Percentiles rank a stretch among this genome's conserved stretches.
Evolutionary conservation across 2,797 vertebrate genomes (phyloP).

Genomic region (Alosa sapidissima): DNA sequence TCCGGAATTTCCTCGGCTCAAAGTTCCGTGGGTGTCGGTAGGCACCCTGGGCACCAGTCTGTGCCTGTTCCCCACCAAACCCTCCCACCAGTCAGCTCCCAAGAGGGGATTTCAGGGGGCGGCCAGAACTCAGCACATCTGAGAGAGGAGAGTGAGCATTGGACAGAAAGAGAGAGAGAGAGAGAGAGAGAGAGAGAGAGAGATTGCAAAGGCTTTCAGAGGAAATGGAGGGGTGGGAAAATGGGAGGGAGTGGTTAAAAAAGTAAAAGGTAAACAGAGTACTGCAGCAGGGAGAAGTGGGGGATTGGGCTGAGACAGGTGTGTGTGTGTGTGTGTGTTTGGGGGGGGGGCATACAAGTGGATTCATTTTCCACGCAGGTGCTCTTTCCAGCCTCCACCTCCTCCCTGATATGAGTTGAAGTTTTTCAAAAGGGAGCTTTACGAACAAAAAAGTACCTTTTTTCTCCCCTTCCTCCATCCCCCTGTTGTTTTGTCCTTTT

Average conservation of each 20-base stretch:
- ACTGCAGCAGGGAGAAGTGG: not conserved
- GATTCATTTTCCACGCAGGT: not conserved
- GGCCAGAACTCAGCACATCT: slow-evolving; percentile 39
- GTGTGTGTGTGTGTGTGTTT: not conserved
- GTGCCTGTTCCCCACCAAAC: slow-evolving; percentile 59
- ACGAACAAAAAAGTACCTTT: not conserved
- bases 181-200: not conserved
- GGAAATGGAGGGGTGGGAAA: not conserved
- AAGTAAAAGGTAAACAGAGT: slow-evolving; percentile 15
- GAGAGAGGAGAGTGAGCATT: slow-evolving; percentile 39
- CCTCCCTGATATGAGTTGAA: not conserved
- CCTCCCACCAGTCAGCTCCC: slow-evolving; percentile 49
- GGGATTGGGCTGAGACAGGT: not conserved
- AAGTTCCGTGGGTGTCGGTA: slow-evolving; percentile 49
- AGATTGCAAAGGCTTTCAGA: not conserved
- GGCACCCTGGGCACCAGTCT: slow-evolving; percentile 47
- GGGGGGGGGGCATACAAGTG: not conserved
- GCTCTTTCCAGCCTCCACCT: not conserved
- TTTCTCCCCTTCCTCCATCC: not conserved
- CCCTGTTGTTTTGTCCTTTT: not conserved
- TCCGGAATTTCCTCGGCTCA: slow-evolving; percentile 63
- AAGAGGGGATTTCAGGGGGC: slow-evolving; percentile 36
- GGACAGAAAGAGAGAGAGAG: slow-evolving; percentile 44
- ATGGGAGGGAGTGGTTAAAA: not conserved
- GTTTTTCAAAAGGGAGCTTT: slow-evolving; percentile 2